Base-by-base conservation (phyloP, 2,797 vertebrate genomes). In the Siniperca scherzeri region DNA sequence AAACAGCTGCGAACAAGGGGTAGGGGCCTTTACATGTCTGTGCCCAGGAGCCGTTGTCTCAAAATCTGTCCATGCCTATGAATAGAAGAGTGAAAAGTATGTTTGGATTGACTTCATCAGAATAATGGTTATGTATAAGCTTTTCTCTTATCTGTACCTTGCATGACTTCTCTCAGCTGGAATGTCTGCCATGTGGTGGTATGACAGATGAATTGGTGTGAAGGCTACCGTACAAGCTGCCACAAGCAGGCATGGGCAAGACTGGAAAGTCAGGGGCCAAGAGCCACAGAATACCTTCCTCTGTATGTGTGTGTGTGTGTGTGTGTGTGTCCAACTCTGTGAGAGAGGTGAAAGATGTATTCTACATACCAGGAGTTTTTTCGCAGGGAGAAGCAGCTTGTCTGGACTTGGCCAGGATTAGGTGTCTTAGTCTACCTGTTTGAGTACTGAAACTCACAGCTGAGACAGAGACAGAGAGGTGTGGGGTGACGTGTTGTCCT, bases 371-470 rank as follows among this genome's bases (percentile, higher is more conserved):
- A 74, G 80, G 88, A 82, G 89, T 89, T 85, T 86, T 93, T 90
- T 84, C 38, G 27, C 66, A 64, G 90, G 85, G 83, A 91, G 92
- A 92, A 93, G 81, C 81, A 87, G 92, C 95, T 90, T 95, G 96
- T 93, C 94, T 92, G 92, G 94, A 94, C 95, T 91, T 93, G 95
- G 92, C 81, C 61, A 48, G 89, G 86, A 93, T 93, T 91, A 86
- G 62, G 57, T 89, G 91, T 91, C 86, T 91, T 79, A 83, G 83
- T 92, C 64, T 91, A 83, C 83, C 84, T 87, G 92, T 92, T 77
- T 82, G 44, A 84, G 61, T 57, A 30, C 61, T 84, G 80, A 78
- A 57, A 71, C 42, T 60, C 70, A 66, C 74, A 85, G 84, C 77
- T 82, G 81, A 70, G 78, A 59, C 38, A 50, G 67, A 79, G 68